Evolutionary conservation across 2,888 invertebrate genomes (phyloP), one percentile per base, ranked within the genome.

Genomic region (Flabesymbios commensalis): DNA sequence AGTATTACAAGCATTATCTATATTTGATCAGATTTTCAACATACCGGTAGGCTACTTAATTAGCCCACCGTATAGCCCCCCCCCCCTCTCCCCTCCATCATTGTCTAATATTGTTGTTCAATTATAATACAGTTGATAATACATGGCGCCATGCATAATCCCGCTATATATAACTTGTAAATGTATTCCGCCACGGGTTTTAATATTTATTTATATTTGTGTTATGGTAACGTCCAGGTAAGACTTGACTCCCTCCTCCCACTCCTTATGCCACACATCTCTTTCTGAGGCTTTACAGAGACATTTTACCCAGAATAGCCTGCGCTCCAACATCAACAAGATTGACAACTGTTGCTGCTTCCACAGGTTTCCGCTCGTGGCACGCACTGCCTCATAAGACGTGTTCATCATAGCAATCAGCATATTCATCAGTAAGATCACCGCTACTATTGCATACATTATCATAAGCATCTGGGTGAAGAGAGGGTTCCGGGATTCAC

Each of bases 341-440:
- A 67, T 61, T 22, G 58, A 58, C 19, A 67, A 49, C 49, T 64
- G 64, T 32, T 67, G 67, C 57, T 67, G 61, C 29, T 48, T 61
- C 59, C 61, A 64, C 17, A 67, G 42, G 41, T 64, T 67, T 36
- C 58, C 55, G 19, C 32, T 26, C 5, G 65, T 63, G n/a, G 59
- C 47, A 4, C 63, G 39, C 14, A 65, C 63, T 3, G 63, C 60
- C 60, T 65, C 65, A 36, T 65, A 65, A 3, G 65, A 63, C 14
- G 60, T 67, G 56, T 64, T 67, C 67, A 67, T 67, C 66, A 66
- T 66, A 31, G 67, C 67, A 17, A 67, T 67, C 43, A 67, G 51
- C 67, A 67, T 67, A 33, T 67, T 67, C 59, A 67, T 56, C 14
- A 67, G 49, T 2, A 67, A 45, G n/a, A 67, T 61, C 45, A 64